phyloP scores from a whole-genome alignment of 2,888 invertebrate species.

The Rhimphoctona megacephalus region DNA sequence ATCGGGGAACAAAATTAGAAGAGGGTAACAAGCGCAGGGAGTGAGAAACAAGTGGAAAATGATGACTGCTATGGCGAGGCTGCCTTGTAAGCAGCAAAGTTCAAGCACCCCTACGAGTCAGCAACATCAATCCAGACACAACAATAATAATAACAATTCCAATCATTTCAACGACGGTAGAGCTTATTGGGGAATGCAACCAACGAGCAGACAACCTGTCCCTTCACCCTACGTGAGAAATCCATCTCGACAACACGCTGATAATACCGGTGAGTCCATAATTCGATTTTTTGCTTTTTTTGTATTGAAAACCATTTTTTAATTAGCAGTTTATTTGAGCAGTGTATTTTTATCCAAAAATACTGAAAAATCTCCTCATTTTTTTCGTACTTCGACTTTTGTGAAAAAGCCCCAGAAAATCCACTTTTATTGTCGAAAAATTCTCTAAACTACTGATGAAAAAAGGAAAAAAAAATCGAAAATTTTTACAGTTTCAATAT shows the following conservation, averaged over 20 bases:
- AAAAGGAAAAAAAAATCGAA: not conserved
- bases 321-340: not conserved
- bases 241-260: slow-evolving; percentile 80
- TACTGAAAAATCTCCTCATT: not conserved
- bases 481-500: too few species aligned
- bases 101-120: slow-evolving; percentile 78
- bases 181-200: slow-evolving; percentile 83
- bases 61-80: slow-evolving; percentile 84
- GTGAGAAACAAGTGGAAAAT: slow-evolving; percentile 73
- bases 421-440: not conserved
- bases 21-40: not conserved
- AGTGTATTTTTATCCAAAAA: not conserved
- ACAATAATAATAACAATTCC: slow-evolving; percentile 76
- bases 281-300: not conserved
- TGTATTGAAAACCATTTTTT: not conserved
- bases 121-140: slow-evolving; percentile 74
- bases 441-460: not conserved
- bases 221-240: slow-evolving; percentile 80
- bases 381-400: too few species aligned
- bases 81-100: slow-evolving; percentile 82
- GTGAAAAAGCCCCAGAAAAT: too few species aligned
- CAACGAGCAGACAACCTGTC: slow-evolving; percentile 74
- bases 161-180: slow-evolving; percentile 72
- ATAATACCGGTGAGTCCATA: slow-evolving; percentile 79
- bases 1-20: slow-evolving; percentile 8